Evolutionary conservation across 2,888 invertebrate species (phyloP).

Genomic region (Orchestes rusci): DNA sequence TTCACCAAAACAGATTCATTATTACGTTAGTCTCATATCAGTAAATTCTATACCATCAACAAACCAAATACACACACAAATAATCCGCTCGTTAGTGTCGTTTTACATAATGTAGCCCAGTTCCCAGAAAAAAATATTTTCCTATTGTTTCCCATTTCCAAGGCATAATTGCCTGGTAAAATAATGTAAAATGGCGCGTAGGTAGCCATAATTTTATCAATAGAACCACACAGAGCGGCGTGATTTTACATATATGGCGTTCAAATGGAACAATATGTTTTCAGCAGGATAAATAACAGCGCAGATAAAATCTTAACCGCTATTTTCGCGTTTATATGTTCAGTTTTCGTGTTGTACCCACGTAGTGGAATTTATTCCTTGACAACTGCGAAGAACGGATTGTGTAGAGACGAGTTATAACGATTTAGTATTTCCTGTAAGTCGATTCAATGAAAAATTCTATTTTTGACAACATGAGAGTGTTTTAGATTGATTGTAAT

Average conservation of each 20-base stretch:
- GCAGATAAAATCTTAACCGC: constrained; percentile 20
- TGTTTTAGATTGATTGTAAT: too few relatives aligned
- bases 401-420: too few relatives aligned
- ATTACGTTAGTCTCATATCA: too few relatives aligned
- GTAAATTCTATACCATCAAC: too few relatives aligned
- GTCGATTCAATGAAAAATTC: too few relatives aligned
- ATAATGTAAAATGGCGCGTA: constrained; percentile 30
- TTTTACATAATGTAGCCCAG: constrained; percentile 13
- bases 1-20: too few relatives aligned
- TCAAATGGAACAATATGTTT: constrained; percentile 29
- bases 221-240: constrained; percentile 27
- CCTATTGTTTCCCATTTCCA: constrained; percentile 23
- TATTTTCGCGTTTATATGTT: constrained; percentile 24
- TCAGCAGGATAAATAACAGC: constrained; percentile 26
- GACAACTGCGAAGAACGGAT: too few relatives aligned
- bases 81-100: constrained; percentile 11
- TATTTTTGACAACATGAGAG: too few relatives aligned
- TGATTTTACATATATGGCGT: constrained; percentile 31
- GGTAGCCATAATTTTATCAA: constrained; percentile 32
- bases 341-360: constrained; percentile 22
- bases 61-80: too few relatives aligned
- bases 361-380: constrained; percentile 14
- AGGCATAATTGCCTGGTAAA: constrained; percentile 22
- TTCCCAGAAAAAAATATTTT: constrained; percentile 13
- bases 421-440: too few relatives aligned